Conservation (phyloP, 2,888 invertebrate genomes). For the Pseudoips prasinana region DNA sequence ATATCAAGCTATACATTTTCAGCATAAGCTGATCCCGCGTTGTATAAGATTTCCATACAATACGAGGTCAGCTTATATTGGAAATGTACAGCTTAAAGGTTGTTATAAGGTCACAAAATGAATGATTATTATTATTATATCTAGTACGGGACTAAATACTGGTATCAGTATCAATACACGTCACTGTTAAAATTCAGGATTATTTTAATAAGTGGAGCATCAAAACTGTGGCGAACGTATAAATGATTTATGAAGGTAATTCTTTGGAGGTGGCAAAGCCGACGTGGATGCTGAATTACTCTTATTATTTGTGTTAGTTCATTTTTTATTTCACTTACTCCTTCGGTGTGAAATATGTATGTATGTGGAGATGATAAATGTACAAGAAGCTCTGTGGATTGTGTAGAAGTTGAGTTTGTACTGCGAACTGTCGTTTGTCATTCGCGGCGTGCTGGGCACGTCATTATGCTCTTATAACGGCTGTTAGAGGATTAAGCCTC, state of each 20-base stretch:
- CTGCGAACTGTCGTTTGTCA: slow-evolving; percentile 13
- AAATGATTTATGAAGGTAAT: slow-evolving; percentile 48
- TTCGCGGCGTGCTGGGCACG: slow-evolving; percentile 14
- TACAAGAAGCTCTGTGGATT: slow-evolving; percentile 18
- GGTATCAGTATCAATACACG: too few species aligned
- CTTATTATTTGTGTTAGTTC: slow-evolving; percentile 38
- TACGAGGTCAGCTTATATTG: too few species aligned
- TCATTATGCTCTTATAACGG: slow-evolving; percentile 23
- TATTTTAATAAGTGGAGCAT: slow-evolving; percentile 31
- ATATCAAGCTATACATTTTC: too few species aligned
- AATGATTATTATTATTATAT: too few species aligned
- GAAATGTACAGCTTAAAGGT: too few species aligned
- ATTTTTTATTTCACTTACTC: slow-evolving; percentile 33
- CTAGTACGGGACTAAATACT: too few species aligned
- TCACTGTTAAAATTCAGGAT: slow-evolving; percentile 36
- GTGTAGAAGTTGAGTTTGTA: slow-evolving; percentile 11
- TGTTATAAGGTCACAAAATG: too few species aligned
- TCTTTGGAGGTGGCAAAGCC: slow-evolving; percentile 42
- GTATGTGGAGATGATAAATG: slow-evolving; percentile 24
- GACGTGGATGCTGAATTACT: slow-evolving; percentile 34
- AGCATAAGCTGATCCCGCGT: too few species aligned
- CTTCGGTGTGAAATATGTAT: slow-evolving; percentile 24
- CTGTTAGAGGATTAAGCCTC: slow-evolving; percentile 21
- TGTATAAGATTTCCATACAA: too few species aligned
- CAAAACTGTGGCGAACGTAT: slow-evolving; percentile 31